Percentiles rank a stretch among this genome's conserved stretches.
Evolutionary conservation across 2,113 vertebrate genomes (phyloP).

Genomic region (Pipra filicauda): DNA sequence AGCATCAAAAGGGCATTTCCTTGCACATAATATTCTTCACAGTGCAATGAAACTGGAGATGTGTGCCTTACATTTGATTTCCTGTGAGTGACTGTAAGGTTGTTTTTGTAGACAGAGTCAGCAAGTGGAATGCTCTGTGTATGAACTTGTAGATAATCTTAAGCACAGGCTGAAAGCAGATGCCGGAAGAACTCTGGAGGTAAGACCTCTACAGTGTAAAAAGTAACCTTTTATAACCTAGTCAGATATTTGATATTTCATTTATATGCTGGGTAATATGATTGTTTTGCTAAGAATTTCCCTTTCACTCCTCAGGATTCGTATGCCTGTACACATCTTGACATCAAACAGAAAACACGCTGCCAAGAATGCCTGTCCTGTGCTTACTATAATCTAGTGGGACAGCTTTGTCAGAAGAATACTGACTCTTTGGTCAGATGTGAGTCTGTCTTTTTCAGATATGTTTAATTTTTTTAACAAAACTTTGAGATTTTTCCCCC

Average conservation of each 20-base stretch:
- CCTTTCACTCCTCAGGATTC: slow-evolving; percentile 66
- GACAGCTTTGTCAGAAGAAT: slow-evolving; percentile 80
- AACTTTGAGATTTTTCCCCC: accelerated
- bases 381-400: slow-evolving; percentile 77
- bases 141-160: slow-evolving; percentile 74
- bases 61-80: background rate
- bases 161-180: slow-evolving; percentile 73
- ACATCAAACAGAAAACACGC: slow-evolving; percentile 78
- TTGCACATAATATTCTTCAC: background rate
- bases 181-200: slow-evolving; percentile 67
- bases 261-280: background rate
- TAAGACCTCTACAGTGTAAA: slow-evolving; percentile 1
- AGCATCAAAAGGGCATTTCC: background rate
- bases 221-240: background rate
- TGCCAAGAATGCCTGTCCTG: slow-evolving; percentile 82
- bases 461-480: background rate
- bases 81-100: background rate
- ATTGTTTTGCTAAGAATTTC: background rate
- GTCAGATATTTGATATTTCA: background rate
- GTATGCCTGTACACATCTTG: slow-evolving; percentile 73
- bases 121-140: slow-evolving; percentile 76
- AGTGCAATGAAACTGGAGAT: background rate
- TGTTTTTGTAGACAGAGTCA: slow-evolving; percentile 78
- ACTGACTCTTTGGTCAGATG: slow-evolving; percentile 83
- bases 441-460: slow-evolving; percentile 43